These are phyloP conservation scores for Eupeodes latifasciatus DNA, from an alignment of 2,888 invertebrate genomes.

Conservation along the genomic window DNA sequence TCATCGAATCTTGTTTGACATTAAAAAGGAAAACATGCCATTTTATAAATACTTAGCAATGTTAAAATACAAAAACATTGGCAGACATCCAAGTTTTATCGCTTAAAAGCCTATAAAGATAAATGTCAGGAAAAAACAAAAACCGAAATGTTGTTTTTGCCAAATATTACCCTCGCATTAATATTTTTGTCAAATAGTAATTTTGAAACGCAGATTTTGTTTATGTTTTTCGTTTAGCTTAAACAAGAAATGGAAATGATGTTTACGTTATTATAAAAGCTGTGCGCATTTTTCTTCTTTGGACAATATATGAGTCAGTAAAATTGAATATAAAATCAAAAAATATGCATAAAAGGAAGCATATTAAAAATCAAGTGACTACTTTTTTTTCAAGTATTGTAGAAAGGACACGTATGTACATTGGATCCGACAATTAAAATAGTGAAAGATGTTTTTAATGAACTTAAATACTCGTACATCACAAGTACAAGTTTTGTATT, in stretches of 20 bases:
- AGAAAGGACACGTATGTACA: no score
- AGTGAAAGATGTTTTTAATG: no score
- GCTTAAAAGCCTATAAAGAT: constrained; percentile 61
- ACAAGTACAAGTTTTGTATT: no score
- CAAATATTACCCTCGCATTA: constrained; percentile 41
- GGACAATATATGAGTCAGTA: constrained; percentile 36
- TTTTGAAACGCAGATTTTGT: constrained; percentile 58
- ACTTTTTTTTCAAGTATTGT: no score
- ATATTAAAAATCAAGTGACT: no score
- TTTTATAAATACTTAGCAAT: background rate
- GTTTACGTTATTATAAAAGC: background rate
- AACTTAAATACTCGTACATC: no score
- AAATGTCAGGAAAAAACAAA: constrained; percentile 19
- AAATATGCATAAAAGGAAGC: background rate
- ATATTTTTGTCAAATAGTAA: constrained; percentile 34
- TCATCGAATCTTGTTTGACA: constrained; percentile 15
- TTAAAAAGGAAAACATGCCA: constrained; percentile 35
- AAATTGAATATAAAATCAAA: background rate
- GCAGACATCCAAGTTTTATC: constrained; percentile 44
- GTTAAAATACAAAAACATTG: constrained; percentile 56
- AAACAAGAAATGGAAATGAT: background rate
- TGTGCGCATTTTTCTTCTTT: background rate
- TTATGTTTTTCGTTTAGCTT: constrained; percentile 9
- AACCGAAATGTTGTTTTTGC: constrained; percentile 35
- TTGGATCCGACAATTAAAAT: no score